Evolutionary conservation across 1,140 invertebrate genomes (phyloP), one percentile per base, ranked within the genome.

Genomic region (Tigriopus japonicus): DNA sequence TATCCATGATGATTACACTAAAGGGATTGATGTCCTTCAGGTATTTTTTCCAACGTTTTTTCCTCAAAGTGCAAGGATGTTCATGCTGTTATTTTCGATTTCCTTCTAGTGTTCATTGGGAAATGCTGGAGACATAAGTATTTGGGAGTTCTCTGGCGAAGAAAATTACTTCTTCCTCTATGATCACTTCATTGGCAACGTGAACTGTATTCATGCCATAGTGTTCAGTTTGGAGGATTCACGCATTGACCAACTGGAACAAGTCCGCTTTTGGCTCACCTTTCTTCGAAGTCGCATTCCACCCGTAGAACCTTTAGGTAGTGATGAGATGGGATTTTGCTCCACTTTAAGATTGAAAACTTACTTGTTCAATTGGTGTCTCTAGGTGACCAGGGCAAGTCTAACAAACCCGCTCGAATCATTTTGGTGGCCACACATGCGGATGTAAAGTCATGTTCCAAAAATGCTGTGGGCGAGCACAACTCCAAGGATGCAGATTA

Each of bases 131-230:
- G 80, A 85, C 60, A 69, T 84, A 21, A 81, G 79, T 41, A 74
- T 87, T 35, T 88, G 85, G 84, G 85, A 88, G 68, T 85, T 88
- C 68, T 85, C 83, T 23, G 85, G 86, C 1, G 81, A 85, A 66
- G 82, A 86, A 68, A 80, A 80, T 21, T 89, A 86, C 72, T 79
- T 84, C 69, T 76, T 81, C 59, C 72, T 82, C 35, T 89, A 87
- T 70, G 85, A 88, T 70, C 80, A 84, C 65, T 82, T 85, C 66
- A 75, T 86, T 40, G 82, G 80, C 6, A 81, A 81, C 65, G 73
- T 76, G 24, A 77, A 78, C 66, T 79, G 80, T 67, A 70, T 85
- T 43, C 80, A 87, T 66, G 71, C 83, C 7, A 76, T 89, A 63
- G 75, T 86, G n/a, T 85, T 86, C 70, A 84, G 76, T 70, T 72